Base-by-base conservation (phyloP, 2,888 invertebrate species). In the Digitonthophagus gazella region DNA sequence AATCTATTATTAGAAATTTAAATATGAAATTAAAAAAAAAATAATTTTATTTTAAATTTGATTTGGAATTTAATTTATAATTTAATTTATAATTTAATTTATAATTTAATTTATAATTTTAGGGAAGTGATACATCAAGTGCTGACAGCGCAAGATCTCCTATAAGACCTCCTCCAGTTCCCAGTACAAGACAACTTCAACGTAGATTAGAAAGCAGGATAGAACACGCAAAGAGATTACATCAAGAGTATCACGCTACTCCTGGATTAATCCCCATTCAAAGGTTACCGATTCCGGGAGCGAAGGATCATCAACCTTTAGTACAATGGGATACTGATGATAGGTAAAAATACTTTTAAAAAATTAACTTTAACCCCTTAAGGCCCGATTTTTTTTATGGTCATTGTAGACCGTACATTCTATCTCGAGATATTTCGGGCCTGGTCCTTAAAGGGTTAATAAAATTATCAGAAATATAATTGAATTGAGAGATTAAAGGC, bases 241-340 rank as follows among this genome's bases (percentile, higher is more conserved):
- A 83, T 73, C 83, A 84, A 75, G 84, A 84, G 69, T 82, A 83
- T 72, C 82, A 82, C 72, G 75, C 79, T 28, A 78, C 80, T 18
- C 80, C 82, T 15, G 81, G 82, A 61, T 79, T 85, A 57, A 84
- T 85, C 72, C 85, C 85, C n/a, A 84, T 85, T 57, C 85, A 85
- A 73, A 81, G 85, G 72, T 78, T 85, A 71, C 81, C 84, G 3
- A 84, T 85, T 72, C 85, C 85, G 11, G 83, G 83, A 55, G 82
- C 80, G 20, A 83, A 82, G 71, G 85, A 86, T 73, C 84, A 85
- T 74, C 87, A 87, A 74, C 87, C 87, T 3, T 78, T 88, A 20
- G 88, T 88, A 11, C 85, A 87, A 72, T 87, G 87, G 87, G 86
- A 86, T 70, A 84, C 85, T 28, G 86, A 86, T 74, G 86, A 86